Percentiles rank a stretch among this genome's conserved stretches.
phyloP scores from a whole-genome alignment of 2,888 invertebrate genomes.

The Amorpha juglandis region DNA sequence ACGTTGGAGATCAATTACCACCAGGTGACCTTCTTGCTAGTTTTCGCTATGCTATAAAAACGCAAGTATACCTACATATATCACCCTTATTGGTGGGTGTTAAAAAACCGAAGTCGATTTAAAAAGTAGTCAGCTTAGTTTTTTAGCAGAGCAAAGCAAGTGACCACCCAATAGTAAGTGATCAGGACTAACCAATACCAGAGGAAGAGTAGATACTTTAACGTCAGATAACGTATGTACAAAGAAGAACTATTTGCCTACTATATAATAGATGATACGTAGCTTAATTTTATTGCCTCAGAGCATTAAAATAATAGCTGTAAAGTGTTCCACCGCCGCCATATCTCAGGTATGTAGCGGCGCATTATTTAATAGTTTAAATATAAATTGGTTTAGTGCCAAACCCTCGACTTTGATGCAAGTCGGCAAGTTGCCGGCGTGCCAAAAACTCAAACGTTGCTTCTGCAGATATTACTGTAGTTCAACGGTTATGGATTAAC shows the following conservation, averaged over 20 bases:
- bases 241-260: neutral
- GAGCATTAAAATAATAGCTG: neutral
- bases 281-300: neutral
- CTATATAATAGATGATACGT: neutral
- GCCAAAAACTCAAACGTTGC: constrained; percentile 58
- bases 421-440: constrained; percentile 47
- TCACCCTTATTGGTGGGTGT: too few relatives aligned
- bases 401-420: constrained; percentile 43
- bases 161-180: too few relatives aligned
- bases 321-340: neutral
- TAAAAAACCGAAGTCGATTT: too few relatives aligned
- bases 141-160: too few relatives aligned
- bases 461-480: constrained; percentile 59
- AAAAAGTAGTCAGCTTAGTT: too few relatives aligned
- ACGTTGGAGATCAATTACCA: too few relatives aligned
- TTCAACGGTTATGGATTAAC: constrained; percentile 32
- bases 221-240: too few relatives aligned
- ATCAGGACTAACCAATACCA: too few relatives aligned
- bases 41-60: too few relatives aligned
- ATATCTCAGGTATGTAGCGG: constrained; percentile 34
- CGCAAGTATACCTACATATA: too few relatives aligned
- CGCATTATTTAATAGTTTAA: constrained; percentile 64
- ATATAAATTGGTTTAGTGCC: constrained; percentile 62
- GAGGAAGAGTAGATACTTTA: too few relatives aligned
- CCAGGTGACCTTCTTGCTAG: too few relatives aligned